Evolutionary conservation across 2,888 invertebrate species (phyloP), one percentile per base, ranked within the genome.

Genomic region (Scrobipalpa costella): DNA sequence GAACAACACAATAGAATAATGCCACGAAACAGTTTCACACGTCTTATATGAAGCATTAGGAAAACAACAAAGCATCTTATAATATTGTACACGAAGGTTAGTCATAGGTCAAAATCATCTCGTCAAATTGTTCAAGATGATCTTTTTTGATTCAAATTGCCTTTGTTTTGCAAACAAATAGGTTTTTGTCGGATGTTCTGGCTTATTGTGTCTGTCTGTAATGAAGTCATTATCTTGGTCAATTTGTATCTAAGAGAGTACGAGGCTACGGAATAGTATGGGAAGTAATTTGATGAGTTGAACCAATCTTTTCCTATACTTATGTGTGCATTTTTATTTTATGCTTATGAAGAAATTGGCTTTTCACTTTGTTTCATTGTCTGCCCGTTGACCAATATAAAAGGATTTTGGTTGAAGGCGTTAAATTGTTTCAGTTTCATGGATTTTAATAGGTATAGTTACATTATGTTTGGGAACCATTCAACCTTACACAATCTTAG

Each of bases 31-130:
- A 27, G 67, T 69, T 80, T 81, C 80, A 75, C 81, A 82, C 80
- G 74, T 76, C 77, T 73, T 72, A 71, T 71, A 77, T 77, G 67
- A 67, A 67, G 68, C 69, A 69, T 69, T 69, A 73, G 69, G 73
- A 72, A 71, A 78, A 78, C 73, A 78, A 79, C 78, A 82, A 80
- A 80, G 79, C 73, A 73, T 70, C 79, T 80, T 80, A 78, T 80
- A 79, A 70, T 69, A 63, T 66, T 64, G 44, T 65, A 69, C 66
- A 34, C 34, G 63, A 81, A 84, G 85, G 85, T 84, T 73, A 73
- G 64, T 63, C 68, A 69, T 75, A 76, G 81, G 81, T 71, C 78
- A 68, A 66, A 71, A 68, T 69, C 67, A 70, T 67, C 66, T 62
- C 63, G 68, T 73, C 76, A 80, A 80, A 80, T 81, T 52, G 78